A percentile compares a stretch with the other conserved stretches of the same genome.
Evolutionary conservation across 2,797 vertebrate species (phyloP).

Genomic region (Typhlichthys subterraneus): DNA sequence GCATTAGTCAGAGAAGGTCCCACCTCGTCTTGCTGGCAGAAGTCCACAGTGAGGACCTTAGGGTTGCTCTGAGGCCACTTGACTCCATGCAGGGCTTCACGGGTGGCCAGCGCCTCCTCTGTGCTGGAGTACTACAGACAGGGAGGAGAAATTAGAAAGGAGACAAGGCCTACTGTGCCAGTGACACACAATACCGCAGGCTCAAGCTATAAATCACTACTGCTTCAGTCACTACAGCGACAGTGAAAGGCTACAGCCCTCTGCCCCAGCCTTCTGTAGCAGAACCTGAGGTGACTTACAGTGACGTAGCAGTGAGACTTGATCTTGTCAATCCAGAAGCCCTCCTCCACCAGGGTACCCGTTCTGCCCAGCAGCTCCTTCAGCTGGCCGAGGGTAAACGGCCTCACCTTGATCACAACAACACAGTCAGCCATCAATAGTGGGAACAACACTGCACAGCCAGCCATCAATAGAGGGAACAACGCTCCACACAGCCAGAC

Average conservation of each 20-base stretch:
- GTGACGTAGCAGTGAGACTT: constrained; percentile 93
- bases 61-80: constrained; percentile 95
- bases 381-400: constrained; percentile 90
- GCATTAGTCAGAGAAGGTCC: not conserved
- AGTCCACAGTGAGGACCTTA: constrained; percentile 90
- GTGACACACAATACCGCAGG: too few relatives aligned
- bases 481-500: too few relatives aligned
- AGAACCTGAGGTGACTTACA: constrained; percentile 67
- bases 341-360: constrained; percentile 84
- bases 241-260: not conserved
- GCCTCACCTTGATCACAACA: constrained; percentile 79
- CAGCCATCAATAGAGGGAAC: too few relatives aligned
- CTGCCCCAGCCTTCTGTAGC: not conserved
- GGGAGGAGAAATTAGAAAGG: not conserved
- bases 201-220: too few relatives aligned
- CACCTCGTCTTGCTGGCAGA: constrained; percentile 90
- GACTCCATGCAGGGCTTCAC: constrained; percentile 88
- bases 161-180: not conserved
- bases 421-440: not conserved
- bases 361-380: constrained; percentile 88
- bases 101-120: constrained; percentile 86
- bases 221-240: too few relatives aligned
- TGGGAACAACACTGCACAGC: not conserved
- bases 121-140: constrained; percentile 80
- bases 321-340: constrained; percentile 94